Evolutionary conservation across 2,797 vertebrate species (phyloP).

Genomic region (Morelia viridis): DNA sequence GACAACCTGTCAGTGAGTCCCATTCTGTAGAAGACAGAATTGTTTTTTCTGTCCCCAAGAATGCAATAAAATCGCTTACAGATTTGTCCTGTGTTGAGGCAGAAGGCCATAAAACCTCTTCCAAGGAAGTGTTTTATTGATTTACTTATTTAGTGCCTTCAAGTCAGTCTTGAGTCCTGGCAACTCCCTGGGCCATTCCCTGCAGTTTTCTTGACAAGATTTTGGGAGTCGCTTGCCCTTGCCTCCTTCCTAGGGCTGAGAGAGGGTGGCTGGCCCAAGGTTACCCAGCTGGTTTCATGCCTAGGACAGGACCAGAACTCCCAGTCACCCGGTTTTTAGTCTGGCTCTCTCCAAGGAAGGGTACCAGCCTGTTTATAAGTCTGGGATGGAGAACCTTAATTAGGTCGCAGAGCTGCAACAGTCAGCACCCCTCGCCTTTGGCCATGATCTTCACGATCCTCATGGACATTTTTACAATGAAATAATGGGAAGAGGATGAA

Average conservation of each 20-base stretch:
- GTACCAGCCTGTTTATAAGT: neutral
- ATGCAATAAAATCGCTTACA: neutral
- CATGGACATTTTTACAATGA: neutral
- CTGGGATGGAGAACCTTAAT: neutral
- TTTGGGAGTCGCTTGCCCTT: neutral
- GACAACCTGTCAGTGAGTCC: accelerated
- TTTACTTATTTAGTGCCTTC: neutral
- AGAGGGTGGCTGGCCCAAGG: neutral
- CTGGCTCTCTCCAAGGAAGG: neutral
- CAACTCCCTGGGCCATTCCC: neutral
- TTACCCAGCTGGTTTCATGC: neutral
- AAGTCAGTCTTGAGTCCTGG: neutral
- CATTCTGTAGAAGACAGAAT: neutral
- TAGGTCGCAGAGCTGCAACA: neutral
- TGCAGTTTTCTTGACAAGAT: neutral
- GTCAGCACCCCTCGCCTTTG: neutral
- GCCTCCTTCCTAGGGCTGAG: neutral
- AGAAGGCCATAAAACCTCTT: neutral
- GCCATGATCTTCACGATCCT: too few relatives aligned
- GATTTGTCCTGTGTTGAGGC: neutral
- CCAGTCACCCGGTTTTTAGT: neutral
- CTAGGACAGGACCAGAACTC: neutral
- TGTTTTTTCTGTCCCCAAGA: neutral
- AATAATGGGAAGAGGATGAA: neutral
- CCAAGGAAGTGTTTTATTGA: neutral